Conservation (phyloP, 1,140 invertebrate genomes). For the Drosophila teissieri region DNA sequence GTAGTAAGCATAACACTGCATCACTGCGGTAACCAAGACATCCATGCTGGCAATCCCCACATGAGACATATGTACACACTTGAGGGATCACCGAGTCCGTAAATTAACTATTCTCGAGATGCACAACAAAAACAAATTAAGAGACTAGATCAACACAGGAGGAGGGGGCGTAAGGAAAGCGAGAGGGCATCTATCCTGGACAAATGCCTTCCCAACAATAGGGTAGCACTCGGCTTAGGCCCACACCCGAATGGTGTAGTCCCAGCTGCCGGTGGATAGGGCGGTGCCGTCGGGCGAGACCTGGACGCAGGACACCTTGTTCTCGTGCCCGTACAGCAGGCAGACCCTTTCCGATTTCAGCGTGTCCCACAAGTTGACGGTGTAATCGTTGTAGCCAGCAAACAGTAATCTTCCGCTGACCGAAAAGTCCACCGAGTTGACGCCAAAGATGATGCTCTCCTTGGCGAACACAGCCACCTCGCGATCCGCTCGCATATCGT, state of each 20-base stretch:
- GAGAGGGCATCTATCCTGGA: constrained; percentile 13
- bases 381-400: constrained; percentile 99
- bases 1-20: constrained; percentile 33
- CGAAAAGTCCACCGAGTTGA: constrained; percentile 99
- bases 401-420: constrained; percentile 97
- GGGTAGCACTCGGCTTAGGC: constrained; percentile 51
- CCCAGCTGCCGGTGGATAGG: constrained; percentile 99
- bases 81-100: constrained; percentile 5
- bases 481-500: constrained; percentile 98
- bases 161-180: background rate
- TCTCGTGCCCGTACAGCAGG: constrained; percentile 98
- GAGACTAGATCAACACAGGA: constrained; percentile 16
- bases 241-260: constrained; percentile 95
- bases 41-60: background rate
- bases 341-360: constrained; percentile 95
- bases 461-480: constrained; percentile 98
- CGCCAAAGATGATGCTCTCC: constrained; percentile 99
- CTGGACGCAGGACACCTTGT: constrained; percentile 96
- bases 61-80: constrained; percentile 25
- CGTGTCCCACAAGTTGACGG: constrained; percentile 99
- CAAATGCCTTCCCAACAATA: constrained; percentile 14
- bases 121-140: constrained; percentile 19
- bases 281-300: constrained; percentile 99
- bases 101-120: constrained; percentile 19
- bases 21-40: constrained; percentile 23